Percentiles rank a stretch among this genome's conserved stretches.
Conservation (phyloP, 2,797 vertebrate species). For the Cichlasoma orientale region DNA sequence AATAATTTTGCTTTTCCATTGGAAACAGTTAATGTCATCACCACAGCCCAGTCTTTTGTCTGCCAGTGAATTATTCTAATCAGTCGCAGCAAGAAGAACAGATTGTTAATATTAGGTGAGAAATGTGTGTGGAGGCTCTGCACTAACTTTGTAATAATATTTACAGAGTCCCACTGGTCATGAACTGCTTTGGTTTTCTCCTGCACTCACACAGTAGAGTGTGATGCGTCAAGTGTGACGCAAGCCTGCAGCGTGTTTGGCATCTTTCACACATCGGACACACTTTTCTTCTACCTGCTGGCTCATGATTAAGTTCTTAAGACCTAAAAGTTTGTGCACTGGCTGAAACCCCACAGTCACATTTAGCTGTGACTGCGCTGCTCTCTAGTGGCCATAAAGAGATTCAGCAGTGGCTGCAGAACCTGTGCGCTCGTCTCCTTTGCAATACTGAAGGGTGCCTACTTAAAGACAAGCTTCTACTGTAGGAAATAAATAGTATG, state of each 20-base stretch:
- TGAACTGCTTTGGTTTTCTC: not conserved
- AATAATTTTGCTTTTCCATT: not conserved
- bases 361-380: not conserved
- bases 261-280: not conserved
- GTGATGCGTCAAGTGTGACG: not conserved
- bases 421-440: not conserved
- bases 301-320: not conserved
- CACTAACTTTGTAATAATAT: not conserved
- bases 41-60: not conserved
- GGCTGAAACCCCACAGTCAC: not conserved
- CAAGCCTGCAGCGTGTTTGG: not conserved
- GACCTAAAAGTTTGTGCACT: not conserved
- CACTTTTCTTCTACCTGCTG: not conserved
- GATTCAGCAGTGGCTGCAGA: not conserved
- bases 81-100: not conserved
- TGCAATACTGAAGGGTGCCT: rapidly evolving
- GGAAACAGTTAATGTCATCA: not conserved
- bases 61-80: not conserved
- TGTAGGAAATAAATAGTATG: not conserved
- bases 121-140: rapidly evolving
- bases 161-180: not conserved
- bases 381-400: not conserved
- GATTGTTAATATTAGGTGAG: not conserved
- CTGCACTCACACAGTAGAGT: rapidly evolving
- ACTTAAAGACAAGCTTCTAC: not conserved